Evolutionary conservation across 2,113 vertebrate species (phyloP).

Genomic region (Odontophorus gujanensis): DNA sequence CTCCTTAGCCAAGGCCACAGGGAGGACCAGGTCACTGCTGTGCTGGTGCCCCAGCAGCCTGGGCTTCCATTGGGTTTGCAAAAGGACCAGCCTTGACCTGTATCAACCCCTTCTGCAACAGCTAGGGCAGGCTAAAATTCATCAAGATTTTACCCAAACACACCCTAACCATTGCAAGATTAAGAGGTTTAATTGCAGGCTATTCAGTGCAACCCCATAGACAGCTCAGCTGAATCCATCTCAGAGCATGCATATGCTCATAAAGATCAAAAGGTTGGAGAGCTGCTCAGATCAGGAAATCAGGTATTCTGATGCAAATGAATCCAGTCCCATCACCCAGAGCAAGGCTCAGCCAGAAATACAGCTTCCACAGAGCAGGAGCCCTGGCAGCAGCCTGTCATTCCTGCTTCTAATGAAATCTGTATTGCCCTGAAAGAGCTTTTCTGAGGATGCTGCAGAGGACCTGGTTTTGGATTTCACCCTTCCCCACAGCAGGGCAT

Average conservation of each 20-base stretch:
- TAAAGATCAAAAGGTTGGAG: neutral
- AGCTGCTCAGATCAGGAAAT: neutral
- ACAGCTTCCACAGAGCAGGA: neutral
- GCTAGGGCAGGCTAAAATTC: neutral
- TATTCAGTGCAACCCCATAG: neutral
- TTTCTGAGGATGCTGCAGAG: neutral
- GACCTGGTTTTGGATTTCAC: neutral
- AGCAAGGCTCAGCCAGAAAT: conserved; percentile 30
- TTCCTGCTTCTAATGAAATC: neutral
- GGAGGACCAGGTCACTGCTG: neutral
- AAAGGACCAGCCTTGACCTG: neutral
- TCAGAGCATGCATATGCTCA: neutral
- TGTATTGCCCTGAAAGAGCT: neutral
- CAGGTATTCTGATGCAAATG: conserved; percentile 13
- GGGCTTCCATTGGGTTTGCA: neutral
- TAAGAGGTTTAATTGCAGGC: neutral
- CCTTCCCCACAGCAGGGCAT: neutral
- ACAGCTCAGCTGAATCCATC: neutral
- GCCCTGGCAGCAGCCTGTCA: neutral
- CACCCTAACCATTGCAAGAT: neutral
- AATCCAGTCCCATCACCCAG: neutral
- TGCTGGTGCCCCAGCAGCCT: neutral
- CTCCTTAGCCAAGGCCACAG: neutral
- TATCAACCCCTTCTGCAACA: neutral
- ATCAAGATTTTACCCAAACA: neutral